Conservation (phyloP, 2,113 vertebrate genomes). For the Argyrosomus japonicus region DNA sequence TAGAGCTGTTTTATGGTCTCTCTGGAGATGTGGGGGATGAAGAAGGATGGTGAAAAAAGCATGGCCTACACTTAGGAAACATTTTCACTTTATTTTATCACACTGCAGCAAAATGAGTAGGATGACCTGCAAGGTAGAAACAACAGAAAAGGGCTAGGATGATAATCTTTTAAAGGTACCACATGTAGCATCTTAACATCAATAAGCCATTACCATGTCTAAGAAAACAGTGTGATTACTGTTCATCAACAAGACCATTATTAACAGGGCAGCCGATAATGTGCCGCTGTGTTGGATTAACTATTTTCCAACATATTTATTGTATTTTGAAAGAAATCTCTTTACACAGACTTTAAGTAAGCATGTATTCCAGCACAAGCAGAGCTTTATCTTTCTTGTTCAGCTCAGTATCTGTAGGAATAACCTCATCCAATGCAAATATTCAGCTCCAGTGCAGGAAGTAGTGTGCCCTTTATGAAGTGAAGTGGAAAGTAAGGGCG, state of each 20-base stretch:
- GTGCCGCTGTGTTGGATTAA: not conserved
- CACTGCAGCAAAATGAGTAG: not conserved
- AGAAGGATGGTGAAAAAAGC: constrained; percentile 11
- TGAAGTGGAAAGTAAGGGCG: not conserved
- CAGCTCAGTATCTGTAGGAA: not conserved
- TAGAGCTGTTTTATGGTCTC: constrained; percentile 40
- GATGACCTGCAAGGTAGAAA: not conserved
- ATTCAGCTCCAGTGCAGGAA: not conserved
- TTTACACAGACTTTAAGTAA: too few relatives aligned
- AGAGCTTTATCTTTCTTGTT: not conserved
- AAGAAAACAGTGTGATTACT: not conserved
- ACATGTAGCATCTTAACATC: not conserved
- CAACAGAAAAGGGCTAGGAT: not conserved
- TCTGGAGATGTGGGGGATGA: not conserved
- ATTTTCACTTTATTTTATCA: constrained; percentile 10
- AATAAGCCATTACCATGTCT: constrained; percentile 1
- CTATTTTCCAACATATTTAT: too few relatives aligned
- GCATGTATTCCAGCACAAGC: not conserved
- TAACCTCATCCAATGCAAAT: not conserved
- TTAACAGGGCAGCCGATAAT: not conserved
- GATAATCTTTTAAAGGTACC: not conserved
- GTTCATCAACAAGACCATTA: not conserved
- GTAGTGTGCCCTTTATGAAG: not conserved
- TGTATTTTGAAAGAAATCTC: too few relatives aligned
- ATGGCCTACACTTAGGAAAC: not conserved